Evolutionary conservation across 2,113 vertebrate species (phyloP).

Genomic region (Nycticorax nycticorax): DNA sequence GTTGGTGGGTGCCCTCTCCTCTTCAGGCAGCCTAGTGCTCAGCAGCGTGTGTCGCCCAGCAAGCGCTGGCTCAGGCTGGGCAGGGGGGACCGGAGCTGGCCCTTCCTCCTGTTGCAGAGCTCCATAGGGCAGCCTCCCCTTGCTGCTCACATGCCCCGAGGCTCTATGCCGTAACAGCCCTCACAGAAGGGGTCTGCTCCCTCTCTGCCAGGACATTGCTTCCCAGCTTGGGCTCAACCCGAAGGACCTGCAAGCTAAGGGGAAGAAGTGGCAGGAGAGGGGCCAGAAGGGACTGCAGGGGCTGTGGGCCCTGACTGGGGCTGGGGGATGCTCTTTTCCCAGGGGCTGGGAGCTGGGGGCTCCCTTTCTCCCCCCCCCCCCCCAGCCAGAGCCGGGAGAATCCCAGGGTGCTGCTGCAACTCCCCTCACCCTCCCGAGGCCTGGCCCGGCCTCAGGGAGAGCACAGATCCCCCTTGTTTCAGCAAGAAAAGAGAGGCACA

Average conservation of each 20-base stretch:
- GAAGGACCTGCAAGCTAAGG: not conserved
- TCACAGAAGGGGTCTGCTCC: not conserved
- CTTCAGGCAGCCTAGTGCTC: not conserved
- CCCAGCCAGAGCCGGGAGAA: not conserved
- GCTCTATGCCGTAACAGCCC: not conserved
- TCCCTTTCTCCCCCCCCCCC: not conserved
- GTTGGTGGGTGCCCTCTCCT: not conserved
- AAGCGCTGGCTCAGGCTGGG: not conserved
- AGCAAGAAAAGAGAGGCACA: slow-evolving; percentile 22
- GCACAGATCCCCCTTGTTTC: slow-evolving; percentile 50
- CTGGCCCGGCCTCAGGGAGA: not conserved
- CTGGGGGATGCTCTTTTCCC: not conserved
- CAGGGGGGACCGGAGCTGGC: not conserved
- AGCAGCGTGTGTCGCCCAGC: not conserved
- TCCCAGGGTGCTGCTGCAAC: not conserved
- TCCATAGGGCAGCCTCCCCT: accelerated
- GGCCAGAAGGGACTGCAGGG: not conserved
- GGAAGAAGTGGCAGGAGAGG: not conserved
- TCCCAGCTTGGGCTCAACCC: not conserved
- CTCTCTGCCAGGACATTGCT: not conserved
- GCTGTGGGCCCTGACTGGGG: accelerated
- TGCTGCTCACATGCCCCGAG: not conserved
- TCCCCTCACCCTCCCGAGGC: not conserved
- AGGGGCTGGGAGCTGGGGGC: not conserved
- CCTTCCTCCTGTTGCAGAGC: not conserved